phyloP scores from a whole-genome alignment of 2,888 invertebrate genomes.

The Shargacucullia verbasci region DNA sequence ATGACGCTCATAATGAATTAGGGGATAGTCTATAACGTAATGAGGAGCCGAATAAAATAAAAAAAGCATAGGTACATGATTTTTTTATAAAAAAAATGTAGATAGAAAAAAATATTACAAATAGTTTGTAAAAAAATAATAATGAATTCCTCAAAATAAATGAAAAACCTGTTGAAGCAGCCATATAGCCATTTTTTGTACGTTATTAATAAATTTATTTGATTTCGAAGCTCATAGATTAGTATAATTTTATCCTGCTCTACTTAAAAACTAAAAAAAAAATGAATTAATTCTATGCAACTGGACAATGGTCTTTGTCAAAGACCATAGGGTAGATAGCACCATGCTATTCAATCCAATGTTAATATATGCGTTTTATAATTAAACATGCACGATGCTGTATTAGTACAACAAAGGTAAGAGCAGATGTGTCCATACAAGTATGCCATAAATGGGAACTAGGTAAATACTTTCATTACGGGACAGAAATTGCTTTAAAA shows the following conservation, averaged over 20 bases:
- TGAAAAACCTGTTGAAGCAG: background rate
- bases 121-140: conserved; percentile 6
- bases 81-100: no score
- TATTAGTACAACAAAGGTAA: conserved; percentile 20
- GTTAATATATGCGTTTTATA: conserved; percentile 45
- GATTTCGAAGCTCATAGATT: background rate
- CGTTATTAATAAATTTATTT: background rate
- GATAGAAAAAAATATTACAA: no score
- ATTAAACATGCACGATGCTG: conserved; percentile 37
- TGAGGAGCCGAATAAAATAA: conserved; percentile 13
- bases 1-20: conserved; percentile 38
- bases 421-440: conserved; percentile 57
- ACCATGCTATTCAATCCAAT: conserved; percentile 21
- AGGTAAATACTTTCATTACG: background rate
- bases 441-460: background rate
- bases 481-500: no score
- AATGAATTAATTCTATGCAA: conserved; percentile 22
- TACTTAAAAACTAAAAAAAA: background rate
- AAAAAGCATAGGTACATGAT: conserved; percentile 2
- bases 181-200: background rate
- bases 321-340: conserved; percentile 39
- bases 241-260: background rate
- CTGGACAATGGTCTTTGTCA: conserved; percentile 40
- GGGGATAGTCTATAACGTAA: conserved; percentile 13
- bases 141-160: conserved; percentile 5